These are phyloP conservation scores for Rhinichthys osculus DNA, from an alignment of 2,797 vertebrate species.

Conservation along the genomic window DNA sequence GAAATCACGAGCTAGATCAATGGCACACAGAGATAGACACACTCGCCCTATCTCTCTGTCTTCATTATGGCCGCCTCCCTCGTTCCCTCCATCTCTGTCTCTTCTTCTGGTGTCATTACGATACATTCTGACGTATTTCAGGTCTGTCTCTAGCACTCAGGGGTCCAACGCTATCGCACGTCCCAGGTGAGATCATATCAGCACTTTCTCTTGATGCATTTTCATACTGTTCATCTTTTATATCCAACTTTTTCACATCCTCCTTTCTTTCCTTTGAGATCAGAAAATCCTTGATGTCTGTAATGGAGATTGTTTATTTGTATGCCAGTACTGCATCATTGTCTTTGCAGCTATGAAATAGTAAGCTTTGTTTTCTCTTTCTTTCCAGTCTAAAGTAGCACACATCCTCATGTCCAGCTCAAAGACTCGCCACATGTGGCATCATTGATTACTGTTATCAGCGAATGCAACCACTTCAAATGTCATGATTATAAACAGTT, in stretches of 20 bases:
- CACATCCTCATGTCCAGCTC: background rate
- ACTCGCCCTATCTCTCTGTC: slow-evolving; percentile 52
- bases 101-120: slow-evolving; percentile 22
- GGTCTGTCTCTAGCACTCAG: slow-evolving; percentile 31
- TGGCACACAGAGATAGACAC: slow-evolving; percentile 58
- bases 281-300: slow-evolving; percentile 11
- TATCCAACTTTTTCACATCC: background rate
- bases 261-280: slow-evolving; percentile 4
- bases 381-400: background rate
- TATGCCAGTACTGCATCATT: background rate
- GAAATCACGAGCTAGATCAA: slow-evolving; percentile 64
- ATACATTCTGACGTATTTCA: slow-evolving; percentile 37
- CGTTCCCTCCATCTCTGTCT: slow-evolving; percentile 31
- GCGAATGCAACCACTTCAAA: slow-evolving; percentile 44
- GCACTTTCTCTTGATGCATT: slow-evolving; percentile 10
- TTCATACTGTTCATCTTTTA: slow-evolving; percentile 26
- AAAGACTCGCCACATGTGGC: slow-evolving; percentile 8
- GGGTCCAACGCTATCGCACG: background rate
- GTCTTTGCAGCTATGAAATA: slow-evolving; percentile 18
- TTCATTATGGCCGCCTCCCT: slow-evolving; percentile 57
- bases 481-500: slow-evolving; percentile 55
- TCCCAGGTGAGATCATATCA: slow-evolving; percentile 36
- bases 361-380: slow-evolving; percentile 8
- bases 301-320: background rate
- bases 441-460: slow-evolving; percentile 57